Evolutionary conservation across 1,140 invertebrate genomes (phyloP).

Genomic region (Leptopilina boulardi): DNA sequence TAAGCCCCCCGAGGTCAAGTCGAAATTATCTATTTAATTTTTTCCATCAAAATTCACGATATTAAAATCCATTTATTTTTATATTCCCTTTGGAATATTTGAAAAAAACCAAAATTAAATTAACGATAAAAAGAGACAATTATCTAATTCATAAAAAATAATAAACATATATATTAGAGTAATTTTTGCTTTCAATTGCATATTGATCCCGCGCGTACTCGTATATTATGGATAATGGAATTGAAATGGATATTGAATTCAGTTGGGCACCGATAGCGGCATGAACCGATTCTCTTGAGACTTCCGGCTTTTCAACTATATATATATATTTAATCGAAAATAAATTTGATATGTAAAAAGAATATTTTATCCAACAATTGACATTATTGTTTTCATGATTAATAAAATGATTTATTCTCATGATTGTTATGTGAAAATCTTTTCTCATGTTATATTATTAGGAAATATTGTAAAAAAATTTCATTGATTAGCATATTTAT

Average conservation of each 20-base stretch:
- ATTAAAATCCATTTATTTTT: no score
- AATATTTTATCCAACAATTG: not conserved
- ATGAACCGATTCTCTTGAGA: not conserved
- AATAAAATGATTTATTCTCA: not conserved
- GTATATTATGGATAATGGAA: conserved; percentile 18
- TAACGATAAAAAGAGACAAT: not conserved
- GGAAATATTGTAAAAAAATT: not conserved
- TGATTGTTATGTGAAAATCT: no score
- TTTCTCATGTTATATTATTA: no score
- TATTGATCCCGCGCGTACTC: conserved; percentile 11
- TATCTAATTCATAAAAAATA: not conserved
- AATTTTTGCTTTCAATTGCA: not conserved
- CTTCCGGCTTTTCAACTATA: conserved; percentile 19
- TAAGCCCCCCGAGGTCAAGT: no score
- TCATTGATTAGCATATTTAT: not conserved
- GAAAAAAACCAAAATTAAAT: no score
- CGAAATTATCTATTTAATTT: no score
- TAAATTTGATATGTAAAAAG: not conserved
- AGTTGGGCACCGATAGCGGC: not conserved
- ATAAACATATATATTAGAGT: not conserved
- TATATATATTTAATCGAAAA: not conserved
- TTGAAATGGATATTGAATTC: conserved; percentile 26
- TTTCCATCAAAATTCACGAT: no score
- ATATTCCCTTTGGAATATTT: no score
- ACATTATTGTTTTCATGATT: not conserved